These are phyloP conservation scores for Oryzaephilus surinamensis DNA, from an alignment of 1,140 invertebrate species.

Conservation along the genomic window DNA sequence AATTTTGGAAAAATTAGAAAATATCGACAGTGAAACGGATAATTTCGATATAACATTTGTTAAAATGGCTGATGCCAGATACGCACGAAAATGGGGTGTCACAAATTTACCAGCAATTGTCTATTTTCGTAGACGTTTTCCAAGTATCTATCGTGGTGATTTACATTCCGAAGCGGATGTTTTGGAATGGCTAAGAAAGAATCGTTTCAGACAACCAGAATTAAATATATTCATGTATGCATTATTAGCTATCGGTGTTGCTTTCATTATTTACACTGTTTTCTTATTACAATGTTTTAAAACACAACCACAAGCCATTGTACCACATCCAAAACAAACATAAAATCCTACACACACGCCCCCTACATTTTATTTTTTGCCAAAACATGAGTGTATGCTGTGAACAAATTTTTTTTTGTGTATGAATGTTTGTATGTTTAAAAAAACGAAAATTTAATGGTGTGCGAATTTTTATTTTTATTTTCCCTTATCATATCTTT, in stretches of 20 bases:
- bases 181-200: slow-evolving; percentile 88
- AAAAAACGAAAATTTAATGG: too few species aligned
- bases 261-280: slow-evolving; percentile 81
- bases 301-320: slow-evolving; percentile 40
- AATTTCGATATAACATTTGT: slow-evolving; percentile 92
- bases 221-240: slow-evolving; percentile 92
- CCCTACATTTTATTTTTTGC: too few species aligned
- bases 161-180: slow-evolving; percentile 75
- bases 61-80: slow-evolving; percentile 84
- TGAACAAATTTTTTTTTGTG: too few species aligned
- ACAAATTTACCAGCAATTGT: slow-evolving; percentile 84
- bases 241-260: slow-evolving; percentile 70
- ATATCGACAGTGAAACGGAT: slow-evolving; percentile 86
- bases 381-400: too few species aligned
- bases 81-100: slow-evolving; percentile 92
- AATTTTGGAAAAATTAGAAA: slow-evolving; percentile 76
- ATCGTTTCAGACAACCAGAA: slow-evolving; percentile 85
- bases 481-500: too few species aligned
- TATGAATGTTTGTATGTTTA: not conserved
- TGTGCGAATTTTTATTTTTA: too few species aligned
- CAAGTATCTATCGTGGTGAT: slow-evolving; percentile 87
- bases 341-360: slow-evolving; percentile 24
- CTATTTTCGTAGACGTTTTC: slow-evolving; percentile 88
- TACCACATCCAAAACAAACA: slow-evolving; percentile 53
- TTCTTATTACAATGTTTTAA: slow-evolving; percentile 86